Evolutionary conservation across 2,888 invertebrate genomes (phyloP), one percentile per base, ranked within the genome.

Genomic region (Agrotis segetum): DNA sequence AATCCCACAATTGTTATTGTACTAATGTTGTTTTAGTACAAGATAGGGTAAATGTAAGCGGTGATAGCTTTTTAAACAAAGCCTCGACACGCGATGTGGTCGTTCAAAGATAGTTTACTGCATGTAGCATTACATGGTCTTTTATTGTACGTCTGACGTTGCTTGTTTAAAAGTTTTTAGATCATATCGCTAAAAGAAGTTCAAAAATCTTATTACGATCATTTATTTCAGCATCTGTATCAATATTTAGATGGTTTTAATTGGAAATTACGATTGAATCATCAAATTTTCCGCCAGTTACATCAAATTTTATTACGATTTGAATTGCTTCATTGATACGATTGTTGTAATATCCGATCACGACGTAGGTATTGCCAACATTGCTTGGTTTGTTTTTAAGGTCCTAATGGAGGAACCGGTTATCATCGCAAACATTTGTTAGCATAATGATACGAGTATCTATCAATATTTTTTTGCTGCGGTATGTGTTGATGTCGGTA

Each of bases 51-150:
- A 69, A 55, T 73, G 46, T 53, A 47, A 55, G 29, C 62, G 61
- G 17, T 67, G 60, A 67, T 59, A 77, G 21, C 52, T 56, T 47
- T 66, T 65, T 34, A 59, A 69, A 82, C 69, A 81, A 81, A 84
- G 82, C 71, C 66, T 67, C 46, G 59, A 56, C 81, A 81, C 76
- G 75, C 81, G 44, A 81, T 50, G 53, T 71, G 47, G 58, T 74
- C 71, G 64, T 79, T 83, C 21, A 65, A 63, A 70, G 56, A 65
- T 58, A 62, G 66, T 74, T 61, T 63, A 60, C 21, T 59, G 19
- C 19, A 74, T 56, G 40, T 64, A 61, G 60, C 60, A 46, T 49
- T 17, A 53, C 16, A 58, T n/a, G 2, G 13, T 70, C 40, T 40
- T 40, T 40, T 11, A 24, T 74, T 52, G 40, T 67, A 19, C 52